Conservation (phyloP, 2,113 vertebrate genomes). For the Cololabis saira region DNA sequence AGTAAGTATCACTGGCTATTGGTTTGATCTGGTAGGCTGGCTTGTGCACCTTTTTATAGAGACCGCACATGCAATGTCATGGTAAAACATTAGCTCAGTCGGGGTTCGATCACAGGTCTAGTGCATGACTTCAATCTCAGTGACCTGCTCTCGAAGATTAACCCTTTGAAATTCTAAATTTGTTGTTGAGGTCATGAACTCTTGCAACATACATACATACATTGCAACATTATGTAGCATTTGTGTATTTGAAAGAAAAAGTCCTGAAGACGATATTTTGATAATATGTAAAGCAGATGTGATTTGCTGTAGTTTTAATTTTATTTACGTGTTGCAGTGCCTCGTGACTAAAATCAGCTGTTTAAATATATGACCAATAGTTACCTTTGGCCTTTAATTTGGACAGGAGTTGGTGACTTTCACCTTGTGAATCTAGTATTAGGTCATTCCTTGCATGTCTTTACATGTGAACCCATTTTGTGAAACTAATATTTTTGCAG, state of each 20-base stretch:
- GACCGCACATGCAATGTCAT: slow-evolving; percentile 40
- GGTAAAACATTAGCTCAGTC: slow-evolving; percentile 71
- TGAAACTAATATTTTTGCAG: background rate
- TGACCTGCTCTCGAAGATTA: slow-evolving; percentile 57
- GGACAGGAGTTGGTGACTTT: slow-evolving; percentile 50
- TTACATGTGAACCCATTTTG: background rate
- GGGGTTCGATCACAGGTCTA: slow-evolving; percentile 49
- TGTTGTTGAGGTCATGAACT: slow-evolving; percentile 38
- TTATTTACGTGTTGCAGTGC: background rate
- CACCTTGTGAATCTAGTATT: slow-evolving; percentile 12
- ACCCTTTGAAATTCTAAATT: slow-evolving; percentile 34
- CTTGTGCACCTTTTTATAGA: slow-evolving; percentile 55
- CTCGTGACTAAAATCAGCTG: slow-evolving; percentile 20
- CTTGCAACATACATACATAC: background rate
- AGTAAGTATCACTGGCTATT: background rate
- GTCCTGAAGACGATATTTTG: background rate
- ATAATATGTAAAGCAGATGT: background rate
- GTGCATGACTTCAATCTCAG: slow-evolving; percentile 37
- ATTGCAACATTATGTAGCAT: background rate
- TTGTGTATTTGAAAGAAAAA: background rate
- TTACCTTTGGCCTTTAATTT: slow-evolving; percentile 72
- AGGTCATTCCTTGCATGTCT: background rate
- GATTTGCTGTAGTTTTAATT: background rate
- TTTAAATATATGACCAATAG: slow-evolving; percentile 42
- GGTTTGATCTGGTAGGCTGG: slow-evolving; percentile 12